Conservation (phyloP, 2,797 vertebrate species). For the Anisognathus igniventris region DNA sequence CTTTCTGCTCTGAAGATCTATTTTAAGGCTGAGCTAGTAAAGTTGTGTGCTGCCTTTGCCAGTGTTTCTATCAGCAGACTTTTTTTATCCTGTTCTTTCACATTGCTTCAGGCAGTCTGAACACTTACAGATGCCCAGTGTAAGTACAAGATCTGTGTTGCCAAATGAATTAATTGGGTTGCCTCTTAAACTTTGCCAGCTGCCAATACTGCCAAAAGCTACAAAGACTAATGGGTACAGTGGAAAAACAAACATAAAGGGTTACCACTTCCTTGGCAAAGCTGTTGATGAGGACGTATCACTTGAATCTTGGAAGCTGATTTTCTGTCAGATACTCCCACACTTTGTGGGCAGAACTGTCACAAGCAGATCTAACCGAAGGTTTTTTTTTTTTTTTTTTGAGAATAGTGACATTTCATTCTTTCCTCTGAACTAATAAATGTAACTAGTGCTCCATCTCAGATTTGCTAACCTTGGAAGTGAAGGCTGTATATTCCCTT, state of each 20-base stretch:
- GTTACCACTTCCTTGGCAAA: not conserved
- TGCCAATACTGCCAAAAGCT: not conserved
- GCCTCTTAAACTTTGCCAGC: not conserved
- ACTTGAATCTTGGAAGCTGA: not conserved
- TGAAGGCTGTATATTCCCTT: not conserved
- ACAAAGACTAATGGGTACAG: not conserved
- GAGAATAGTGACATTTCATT: not conserved
- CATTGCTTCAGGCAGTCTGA: not conserved
- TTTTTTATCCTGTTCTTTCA: slow-evolving; percentile 8
- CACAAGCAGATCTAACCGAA: not conserved
- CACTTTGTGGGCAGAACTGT: not conserved
- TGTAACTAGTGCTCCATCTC: not conserved
- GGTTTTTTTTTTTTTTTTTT: not conserved
- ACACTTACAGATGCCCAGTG: not conserved
- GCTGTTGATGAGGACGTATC: not conserved
- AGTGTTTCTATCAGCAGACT: not conserved
- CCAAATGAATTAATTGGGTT: not conserved
- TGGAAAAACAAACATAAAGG: not conserved
- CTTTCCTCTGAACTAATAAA: not conserved
- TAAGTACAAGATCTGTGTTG: not conserved
- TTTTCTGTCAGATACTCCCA: slow-evolving; percentile 29
- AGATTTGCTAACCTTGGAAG: not conserved
- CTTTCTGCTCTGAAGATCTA: not conserved
- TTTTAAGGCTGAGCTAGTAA: not conserved
- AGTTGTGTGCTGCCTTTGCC: not conserved